Percentiles rank a stretch among this genome's conserved stretches.
phyloP scores from a whole-genome alignment of 2,113 vertebrate species.

The Tympanuchus pallidicinctus region DNA sequence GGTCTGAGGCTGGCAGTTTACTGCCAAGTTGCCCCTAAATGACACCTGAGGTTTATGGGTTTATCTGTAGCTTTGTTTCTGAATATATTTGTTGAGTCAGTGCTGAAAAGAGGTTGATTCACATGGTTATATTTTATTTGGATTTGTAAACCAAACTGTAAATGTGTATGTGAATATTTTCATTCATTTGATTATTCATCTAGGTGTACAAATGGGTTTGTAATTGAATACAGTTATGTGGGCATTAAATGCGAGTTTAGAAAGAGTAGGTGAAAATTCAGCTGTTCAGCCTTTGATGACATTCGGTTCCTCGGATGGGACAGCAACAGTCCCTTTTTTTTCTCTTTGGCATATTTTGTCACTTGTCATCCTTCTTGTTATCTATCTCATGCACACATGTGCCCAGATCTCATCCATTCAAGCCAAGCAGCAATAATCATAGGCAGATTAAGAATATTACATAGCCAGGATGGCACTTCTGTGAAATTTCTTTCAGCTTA shows the following conservation, averaged over 20 bases:
- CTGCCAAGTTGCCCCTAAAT: neutral
- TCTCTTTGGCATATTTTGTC: neutral
- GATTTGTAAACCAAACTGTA: neutral
- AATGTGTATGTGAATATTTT: neutral
- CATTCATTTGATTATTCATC: neutral
- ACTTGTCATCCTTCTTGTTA: neutral
- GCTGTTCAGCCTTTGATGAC: neutral
- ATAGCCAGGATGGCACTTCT: neutral
- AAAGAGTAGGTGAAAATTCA: neutral
- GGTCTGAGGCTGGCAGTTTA: neutral
- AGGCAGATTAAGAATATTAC: conserved; percentile 24
- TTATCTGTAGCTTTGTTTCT: neutral
- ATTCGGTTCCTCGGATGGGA: neutral
- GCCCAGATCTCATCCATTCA: neutral
- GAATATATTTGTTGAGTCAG: neutral
- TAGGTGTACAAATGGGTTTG: neutral
- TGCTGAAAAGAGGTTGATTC: neutral
- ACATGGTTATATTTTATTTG: neutral
- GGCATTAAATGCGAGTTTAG: neutral
- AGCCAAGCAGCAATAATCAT: neutral
- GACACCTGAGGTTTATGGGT: neutral
- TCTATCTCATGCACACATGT: neutral
- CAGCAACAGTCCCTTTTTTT: neutral
- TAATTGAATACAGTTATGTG: neutral
- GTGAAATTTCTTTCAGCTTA: neutral